Percentiles rank a stretch among this genome's conserved stretches.
phyloP scores from a whole-genome alignment of 2,797 vertebrate species.

The Cichlasoma orientale region DNA sequence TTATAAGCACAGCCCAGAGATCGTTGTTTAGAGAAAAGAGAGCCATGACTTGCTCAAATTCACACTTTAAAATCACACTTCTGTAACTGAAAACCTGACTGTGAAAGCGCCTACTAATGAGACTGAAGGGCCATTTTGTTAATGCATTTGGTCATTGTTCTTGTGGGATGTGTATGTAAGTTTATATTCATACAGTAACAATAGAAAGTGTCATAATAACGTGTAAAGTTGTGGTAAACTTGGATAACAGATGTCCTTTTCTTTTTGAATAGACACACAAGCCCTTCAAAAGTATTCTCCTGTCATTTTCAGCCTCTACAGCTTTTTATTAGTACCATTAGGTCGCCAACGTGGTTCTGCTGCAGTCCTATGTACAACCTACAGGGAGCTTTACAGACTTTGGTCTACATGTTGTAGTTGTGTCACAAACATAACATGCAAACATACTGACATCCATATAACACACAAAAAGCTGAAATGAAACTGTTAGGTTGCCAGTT shows the following conservation, averaged over 20 bases:
- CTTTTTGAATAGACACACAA: background rate
- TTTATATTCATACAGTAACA: background rate
- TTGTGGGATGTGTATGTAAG: background rate
- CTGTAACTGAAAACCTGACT: background rate
- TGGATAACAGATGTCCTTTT: too few species aligned
- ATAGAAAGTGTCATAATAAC: background rate
- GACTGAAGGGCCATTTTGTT: conserved; percentile 14
- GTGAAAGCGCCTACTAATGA: background rate
- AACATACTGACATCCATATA: too few species aligned
- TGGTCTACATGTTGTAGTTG: too few species aligned
- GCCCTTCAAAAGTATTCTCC: background rate
- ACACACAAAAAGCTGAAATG: too few species aligned
- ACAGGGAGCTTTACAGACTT: too few species aligned
- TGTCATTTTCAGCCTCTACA: background rate
- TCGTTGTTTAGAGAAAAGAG: conserved; percentile 5
- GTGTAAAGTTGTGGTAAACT: background rate
- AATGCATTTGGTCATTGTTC: conserved; percentile 1
- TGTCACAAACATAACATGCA: too few species aligned
- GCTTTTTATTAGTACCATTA: background rate
- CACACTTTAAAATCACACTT: conserved; percentile 12
- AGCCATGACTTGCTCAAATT: conserved; percentile 13
- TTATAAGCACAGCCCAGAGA: conserved; percentile 1
- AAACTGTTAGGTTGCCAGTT: too few species aligned
- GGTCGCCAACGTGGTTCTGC: too few species aligned
- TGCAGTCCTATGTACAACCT: too few species aligned